Percentiles rank a stretch among this genome's conserved stretches.
Evolutionary conservation across 2,888 invertebrate genomes (phyloP).

Genomic region (Prosopocoilus inquinatus): DNA sequence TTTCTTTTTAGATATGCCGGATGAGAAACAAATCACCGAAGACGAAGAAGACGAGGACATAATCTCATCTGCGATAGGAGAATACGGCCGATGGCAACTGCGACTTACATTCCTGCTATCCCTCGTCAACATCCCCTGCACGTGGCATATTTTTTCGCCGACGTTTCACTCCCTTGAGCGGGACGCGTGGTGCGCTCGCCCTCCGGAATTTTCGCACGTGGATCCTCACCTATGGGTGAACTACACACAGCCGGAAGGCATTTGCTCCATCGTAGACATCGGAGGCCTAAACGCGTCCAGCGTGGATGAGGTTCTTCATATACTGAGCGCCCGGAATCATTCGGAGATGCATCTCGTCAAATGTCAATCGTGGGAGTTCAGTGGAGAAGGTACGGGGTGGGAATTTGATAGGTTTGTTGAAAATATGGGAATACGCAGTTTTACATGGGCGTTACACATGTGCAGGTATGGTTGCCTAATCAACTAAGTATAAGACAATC

Average conservation of each 20-base stretch:
- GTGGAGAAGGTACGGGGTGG: constrained; percentile 45
- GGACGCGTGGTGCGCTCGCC: constrained; percentile 69
- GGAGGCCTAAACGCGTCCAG: constrained; percentile 45
- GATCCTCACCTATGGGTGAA: constrained; percentile 63
- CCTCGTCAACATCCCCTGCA: constrained; percentile 75
- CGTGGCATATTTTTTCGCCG: constrained; percentile 76
- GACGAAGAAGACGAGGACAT: constrained; percentile 59
- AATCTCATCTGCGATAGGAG: constrained; percentile 67
- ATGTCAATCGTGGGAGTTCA: constrained; percentile 46
- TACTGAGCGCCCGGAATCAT: constrained; percentile 21
- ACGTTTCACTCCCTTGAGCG: constrained; percentile 70
- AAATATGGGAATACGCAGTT: too few relatives aligned
- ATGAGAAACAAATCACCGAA: constrained; percentile 15
- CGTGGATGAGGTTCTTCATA: constrained; percentile 36
- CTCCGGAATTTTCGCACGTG: constrained; percentile 56
- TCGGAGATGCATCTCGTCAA: constrained; percentile 26
- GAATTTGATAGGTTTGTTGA: constrained; percentile 13
- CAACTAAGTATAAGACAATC: too few relatives aligned
- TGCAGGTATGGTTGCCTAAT: too few relatives aligned
- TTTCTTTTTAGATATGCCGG: constrained; percentile 22
- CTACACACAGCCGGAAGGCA: constrained; percentile 61
- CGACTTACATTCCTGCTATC: constrained; percentile 71
- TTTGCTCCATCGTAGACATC: constrained; percentile 58
- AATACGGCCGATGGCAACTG: constrained; percentile 76
- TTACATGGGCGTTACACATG: too few relatives aligned